Base-by-base conservation (phyloP, 2,113 vertebrate genomes). In the Salvelinus namaycush region DNA sequence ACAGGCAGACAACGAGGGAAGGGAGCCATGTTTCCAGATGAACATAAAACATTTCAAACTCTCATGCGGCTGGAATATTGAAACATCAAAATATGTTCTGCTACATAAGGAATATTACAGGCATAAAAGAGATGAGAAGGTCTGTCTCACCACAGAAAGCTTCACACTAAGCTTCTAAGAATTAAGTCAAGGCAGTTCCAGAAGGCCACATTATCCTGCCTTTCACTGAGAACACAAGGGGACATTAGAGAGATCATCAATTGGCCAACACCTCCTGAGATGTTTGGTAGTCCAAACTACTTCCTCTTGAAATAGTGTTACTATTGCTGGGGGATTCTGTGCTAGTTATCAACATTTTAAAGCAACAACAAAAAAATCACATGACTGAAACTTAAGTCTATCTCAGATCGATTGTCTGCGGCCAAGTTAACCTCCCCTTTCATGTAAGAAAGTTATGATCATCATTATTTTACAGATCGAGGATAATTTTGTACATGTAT, bases 1-100 rank as follows among this genome's bases (percentile, higher is more conserved):
- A 89, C 14, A 67, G 71, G 66, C 48, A 27, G 60, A 80, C 31
- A 84, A 81, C 78, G 11, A 75, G 75, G 62, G 34, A 67, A 44
- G 66, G 26, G 69, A 79, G 80, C 72, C 65, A 66, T 59, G 75
- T 80, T 77, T 84, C 84, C 79, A 87, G 73, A 77, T 64, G 69
- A 75, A 83, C 70, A 73, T 75, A 76, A 80, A 79, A 80, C 79
- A 83, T 87, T 90, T 83, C 76, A 86, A 89, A 29, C 60, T 57
- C 24, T 72, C 70, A 81, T 92, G 80, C 73, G 54, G 75, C 77
- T 68, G 34, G 82, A 79, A 83, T 71, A 87, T 76, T 87, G 77
- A 91, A 76, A 88, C 73, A 70, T 79, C 78, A 79, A 89, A 91
- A 87, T 73, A 77, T 81, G 75, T 68, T 64, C n/a, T 79, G 72